Evolutionary conservation across 2,797 vertebrate species (phyloP).

Genomic region (Clangula hyemalis): DNA sequence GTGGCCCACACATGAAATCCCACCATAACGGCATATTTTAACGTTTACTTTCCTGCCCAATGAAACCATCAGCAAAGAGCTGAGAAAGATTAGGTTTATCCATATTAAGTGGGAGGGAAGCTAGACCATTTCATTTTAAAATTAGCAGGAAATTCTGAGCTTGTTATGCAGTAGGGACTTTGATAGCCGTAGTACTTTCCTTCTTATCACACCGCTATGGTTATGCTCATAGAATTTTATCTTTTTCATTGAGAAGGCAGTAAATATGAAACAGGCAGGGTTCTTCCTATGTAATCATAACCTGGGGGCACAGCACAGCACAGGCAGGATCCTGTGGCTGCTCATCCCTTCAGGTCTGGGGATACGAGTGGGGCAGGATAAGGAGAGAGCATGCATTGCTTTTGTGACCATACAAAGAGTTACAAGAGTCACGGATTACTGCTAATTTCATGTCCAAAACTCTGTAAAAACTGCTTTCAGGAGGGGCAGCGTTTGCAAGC

Average conservation of each 20-base stretch:
- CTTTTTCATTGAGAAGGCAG: neutral
- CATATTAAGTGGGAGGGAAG: neutral
- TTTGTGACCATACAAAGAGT: neutral
- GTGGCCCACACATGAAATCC: neutral
- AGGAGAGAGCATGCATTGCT: neutral
- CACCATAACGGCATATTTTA: neutral
- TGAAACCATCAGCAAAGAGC: neutral
- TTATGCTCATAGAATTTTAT: neutral
- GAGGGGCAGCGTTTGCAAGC: neutral
- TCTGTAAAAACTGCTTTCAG: neutral
- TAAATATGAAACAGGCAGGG: neutral
- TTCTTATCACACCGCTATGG: neutral
- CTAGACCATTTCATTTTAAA: neutral
- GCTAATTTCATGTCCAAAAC: neutral
- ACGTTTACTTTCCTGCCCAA: neutral
- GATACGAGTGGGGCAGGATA: neutral
- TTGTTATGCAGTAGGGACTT: neutral
- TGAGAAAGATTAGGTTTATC: neutral
- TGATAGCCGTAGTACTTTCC: neutral
- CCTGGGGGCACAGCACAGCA: neutral
- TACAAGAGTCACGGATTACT: neutral
- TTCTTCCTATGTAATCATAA: slow-evolving; percentile 25
- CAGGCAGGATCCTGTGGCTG: neutral
- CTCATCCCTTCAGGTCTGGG: neutral
- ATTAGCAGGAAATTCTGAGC: neutral